Evolutionary conservation across 2,888 invertebrate genomes (phyloP), one percentile per base, ranked within the genome.

Genomic region (Peribatodes rhomboidaria): DNA sequence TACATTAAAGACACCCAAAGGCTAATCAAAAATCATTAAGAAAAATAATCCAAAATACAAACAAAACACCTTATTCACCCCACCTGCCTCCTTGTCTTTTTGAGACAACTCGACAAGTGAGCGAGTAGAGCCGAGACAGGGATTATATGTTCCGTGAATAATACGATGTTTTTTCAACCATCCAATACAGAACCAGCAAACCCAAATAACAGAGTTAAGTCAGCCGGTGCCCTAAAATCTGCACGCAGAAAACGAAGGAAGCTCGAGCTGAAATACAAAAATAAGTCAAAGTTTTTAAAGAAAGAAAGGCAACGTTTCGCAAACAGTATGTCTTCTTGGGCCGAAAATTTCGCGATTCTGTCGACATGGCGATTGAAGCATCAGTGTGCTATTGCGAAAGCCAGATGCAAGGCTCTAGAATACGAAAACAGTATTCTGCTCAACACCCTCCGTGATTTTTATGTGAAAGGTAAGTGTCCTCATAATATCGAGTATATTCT

Each of bases 381-480:
- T 71, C 93, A 95, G 83, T 71, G 95, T 9, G 94, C 95, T 0
- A 94, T 94, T 76, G 95, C 95, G 95, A 95, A 94, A 79, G 93
- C 95, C 0, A 90, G 90, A 70, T 95, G 95, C 0, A 85, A 87
- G 46, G 93, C 94, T 47, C 83, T 95, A 53, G 94, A 94, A 77
- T 90, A 94, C 70, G 95, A 95, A 82, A 95, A 95, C 76, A 80
- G 83, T 52, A 85, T 95, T 74, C 77, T 95, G 47, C 93, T 94
- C 46, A 88, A 94, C 47, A 93, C 94, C 47, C 87, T 95, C 47
- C 82, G 83, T 39, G 82, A 84, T 65, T 87, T 85, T 64, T 81
- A 83, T 39, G 65, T 72, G 0, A 68, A 70, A 9, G 59, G 56
- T 20, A 39, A 61, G 8, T 46, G 54, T 14, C 41, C 78, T 0